Percentiles rank a stretch among this genome's conserved stretches.
Conservation (phyloP, 2,888 invertebrate genomes). For the Aphelenchoides bicaudatus region DNA sequence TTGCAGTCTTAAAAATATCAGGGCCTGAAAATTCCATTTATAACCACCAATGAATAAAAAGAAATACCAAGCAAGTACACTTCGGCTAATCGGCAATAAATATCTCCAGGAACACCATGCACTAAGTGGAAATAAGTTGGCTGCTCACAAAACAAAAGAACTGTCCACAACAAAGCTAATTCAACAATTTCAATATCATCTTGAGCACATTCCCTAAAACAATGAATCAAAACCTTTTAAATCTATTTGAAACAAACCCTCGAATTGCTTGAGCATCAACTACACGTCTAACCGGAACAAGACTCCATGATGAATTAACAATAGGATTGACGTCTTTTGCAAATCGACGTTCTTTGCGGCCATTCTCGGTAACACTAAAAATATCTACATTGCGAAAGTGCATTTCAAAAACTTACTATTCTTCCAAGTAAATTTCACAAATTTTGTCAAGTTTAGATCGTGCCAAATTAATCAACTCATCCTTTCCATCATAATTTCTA, state of each 20-base stretch:
- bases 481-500: constrained; percentile 14
- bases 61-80: constrained; percentile 43
- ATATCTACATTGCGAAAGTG: not conserved
- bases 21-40: constrained; percentile 30
- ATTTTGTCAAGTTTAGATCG: constrained; percentile 45
- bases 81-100: constrained; percentile 46
- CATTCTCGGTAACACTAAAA: constrained; percentile 27
- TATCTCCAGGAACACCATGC: constrained; percentile 40
- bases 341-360: constrained; percentile 33
- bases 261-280: constrained; percentile 40
- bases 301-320: constrained; percentile 46
- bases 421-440: constrained; percentile 50
- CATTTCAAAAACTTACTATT: constrained; percentile 35
- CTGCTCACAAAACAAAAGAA: constrained; percentile 37
- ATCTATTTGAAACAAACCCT: constrained; percentile 13
- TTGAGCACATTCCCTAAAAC: not conserved
- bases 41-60: not conserved
- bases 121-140: constrained; percentile 26
- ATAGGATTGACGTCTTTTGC: constrained; percentile 48
- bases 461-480: constrained; percentile 39
- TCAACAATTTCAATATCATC: constrained; percentile 55
- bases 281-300: constrained; percentile 47
- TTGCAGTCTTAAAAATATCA: constrained; percentile 41
- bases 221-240: too few relatives aligned
- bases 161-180: constrained; percentile 47